These are phyloP conservation scores for Lophius piscatorius DNA, from an alignment of 2,113 vertebrate species.

Conservation along the genomic window DNA sequence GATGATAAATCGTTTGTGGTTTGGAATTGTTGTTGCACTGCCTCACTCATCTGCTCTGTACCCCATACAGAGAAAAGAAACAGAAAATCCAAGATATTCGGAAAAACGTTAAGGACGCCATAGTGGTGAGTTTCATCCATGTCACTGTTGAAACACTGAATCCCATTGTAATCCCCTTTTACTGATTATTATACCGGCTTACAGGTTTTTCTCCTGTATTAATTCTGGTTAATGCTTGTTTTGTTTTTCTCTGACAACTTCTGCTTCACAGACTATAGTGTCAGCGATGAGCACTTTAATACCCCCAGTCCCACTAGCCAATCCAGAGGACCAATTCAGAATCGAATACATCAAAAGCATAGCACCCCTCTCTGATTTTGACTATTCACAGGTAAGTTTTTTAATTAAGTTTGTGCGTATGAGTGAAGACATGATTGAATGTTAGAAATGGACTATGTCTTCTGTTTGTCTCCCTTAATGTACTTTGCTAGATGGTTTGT, in stretches of 20 bases:
- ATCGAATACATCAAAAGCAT: conserved; percentile 99
- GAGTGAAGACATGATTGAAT: conserved; percentile 2
- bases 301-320: conserved; percentile 95
- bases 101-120: conserved; percentile 99
- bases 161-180: conserved; percentile 66
- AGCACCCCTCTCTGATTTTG: conserved; percentile 96
- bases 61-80: conserved; percentile 94
- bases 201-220: conserved; percentile 51
- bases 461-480: conserved; percentile 1
- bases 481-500: conserved; percentile 37
- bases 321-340: conserved; percentile 97
- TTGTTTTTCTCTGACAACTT: conserved; percentile 39
- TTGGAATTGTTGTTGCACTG: conserved; percentile 8
- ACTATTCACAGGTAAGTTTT: conserved; percentile 93
- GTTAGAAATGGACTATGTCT: not conserved
- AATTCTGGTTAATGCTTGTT: conserved; percentile 53
- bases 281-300: conserved; percentile 99
- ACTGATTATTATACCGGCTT: conserved; percentile 68
- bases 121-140: conserved; percentile 89
- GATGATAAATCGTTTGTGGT: conserved; percentile 22
- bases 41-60: conserved; percentile 43
- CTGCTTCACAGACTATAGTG: conserved; percentile 90
- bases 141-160: conserved; percentile 30
- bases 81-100: conserved; percentile 99
- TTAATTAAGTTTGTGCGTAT: conserved; percentile 3